These are phyloP conservation scores for Drosophila tropicalis DNA, from an alignment of 1,140 invertebrate species.

Conservation along the genomic window DNA sequence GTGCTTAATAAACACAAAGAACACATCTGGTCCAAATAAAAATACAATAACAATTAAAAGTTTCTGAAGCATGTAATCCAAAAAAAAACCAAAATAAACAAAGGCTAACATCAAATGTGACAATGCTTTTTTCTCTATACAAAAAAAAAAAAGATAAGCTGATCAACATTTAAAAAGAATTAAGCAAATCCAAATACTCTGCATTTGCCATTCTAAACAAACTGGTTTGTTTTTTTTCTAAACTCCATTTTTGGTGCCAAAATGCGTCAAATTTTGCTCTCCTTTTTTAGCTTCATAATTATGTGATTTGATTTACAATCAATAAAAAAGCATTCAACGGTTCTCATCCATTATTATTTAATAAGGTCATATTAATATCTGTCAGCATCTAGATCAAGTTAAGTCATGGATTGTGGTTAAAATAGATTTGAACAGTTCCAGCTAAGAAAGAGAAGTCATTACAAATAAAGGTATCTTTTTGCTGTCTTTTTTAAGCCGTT, in stretches of 20 bases:
- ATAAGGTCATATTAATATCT: too few relatives aligned
- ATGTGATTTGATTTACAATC: too few relatives aligned
- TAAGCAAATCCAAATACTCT: background rate
- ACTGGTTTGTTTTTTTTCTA: background rate
- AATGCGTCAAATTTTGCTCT: slow-evolving; percentile 25
- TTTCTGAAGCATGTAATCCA: slow-evolving; percentile 41
- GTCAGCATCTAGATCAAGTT: too few relatives aligned
- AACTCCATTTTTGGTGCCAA: slow-evolving; percentile 37
- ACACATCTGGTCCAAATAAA: background rate
- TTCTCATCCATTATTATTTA: too few relatives aligned
- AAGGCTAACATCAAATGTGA: slow-evolving; percentile 8
- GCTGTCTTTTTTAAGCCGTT: too few relatives aligned
- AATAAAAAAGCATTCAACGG: too few relatives aligned
- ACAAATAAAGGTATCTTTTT: too few relatives aligned
- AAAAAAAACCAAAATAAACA: slow-evolving; percentile 35
- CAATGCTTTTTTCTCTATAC: background rate
- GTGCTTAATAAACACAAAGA: slow-evolving; percentile 16
- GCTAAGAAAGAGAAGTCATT: too few relatives aligned
- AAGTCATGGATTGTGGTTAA: too few relatives aligned
- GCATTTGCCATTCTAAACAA: background rate
- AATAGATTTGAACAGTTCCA: too few relatives aligned
- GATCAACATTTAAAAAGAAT: slow-evolving; percentile 10
- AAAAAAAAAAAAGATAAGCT: background rate
- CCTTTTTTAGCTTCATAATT: background rate
- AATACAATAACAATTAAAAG: slow-evolving; percentile 35